Conservation (phyloP, 2,113 vertebrate species). For the Chloebia gouldiae region DNA sequence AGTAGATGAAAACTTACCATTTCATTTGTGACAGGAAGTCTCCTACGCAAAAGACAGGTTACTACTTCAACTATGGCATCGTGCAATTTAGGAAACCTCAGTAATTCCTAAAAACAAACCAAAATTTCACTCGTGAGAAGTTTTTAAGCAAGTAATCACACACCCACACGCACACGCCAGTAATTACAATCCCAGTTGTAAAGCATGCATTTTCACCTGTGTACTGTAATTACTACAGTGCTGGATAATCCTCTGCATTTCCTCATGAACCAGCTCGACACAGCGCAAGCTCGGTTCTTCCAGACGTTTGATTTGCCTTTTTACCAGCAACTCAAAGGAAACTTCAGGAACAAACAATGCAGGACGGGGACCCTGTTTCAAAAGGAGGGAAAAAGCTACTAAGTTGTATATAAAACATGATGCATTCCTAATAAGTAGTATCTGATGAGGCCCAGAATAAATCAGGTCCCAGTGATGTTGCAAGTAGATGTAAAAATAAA, state of each 20-base stretch:
- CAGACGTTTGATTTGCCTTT: slow-evolving; percentile 94
- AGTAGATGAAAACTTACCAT: slow-evolving; percentile 79
- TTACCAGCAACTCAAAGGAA: slow-evolving; percentile 95
- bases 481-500: background rate
- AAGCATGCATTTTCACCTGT: slow-evolving; percentile 76
- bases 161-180: accelerated
- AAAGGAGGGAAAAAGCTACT: background rate
- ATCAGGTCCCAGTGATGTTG: background rate
- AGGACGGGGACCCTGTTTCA: slow-evolving; percentile 88
- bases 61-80: slow-evolving; percentile 99
- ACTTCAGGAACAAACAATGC: slow-evolving; percentile 97
- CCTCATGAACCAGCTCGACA: slow-evolving; percentile 96
- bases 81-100: slow-evolving; percentile 96
- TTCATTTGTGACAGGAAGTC: slow-evolving; percentile 96
- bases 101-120: slow-evolving; percentile 80
- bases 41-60: slow-evolving; percentile 90
- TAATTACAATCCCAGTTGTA: background rate
- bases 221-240: slow-evolving; percentile 99
- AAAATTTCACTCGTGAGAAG: background rate
- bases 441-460: background rate
- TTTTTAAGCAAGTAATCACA: background rate
- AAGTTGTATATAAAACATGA: background rate
- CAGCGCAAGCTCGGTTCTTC: slow-evolving; percentile 97
- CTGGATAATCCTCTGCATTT: slow-evolving; percentile 99
- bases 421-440: background rate